Conservation (phyloP, 2,113 vertebrate species). For the Macroglossus sobrinus region DNA sequence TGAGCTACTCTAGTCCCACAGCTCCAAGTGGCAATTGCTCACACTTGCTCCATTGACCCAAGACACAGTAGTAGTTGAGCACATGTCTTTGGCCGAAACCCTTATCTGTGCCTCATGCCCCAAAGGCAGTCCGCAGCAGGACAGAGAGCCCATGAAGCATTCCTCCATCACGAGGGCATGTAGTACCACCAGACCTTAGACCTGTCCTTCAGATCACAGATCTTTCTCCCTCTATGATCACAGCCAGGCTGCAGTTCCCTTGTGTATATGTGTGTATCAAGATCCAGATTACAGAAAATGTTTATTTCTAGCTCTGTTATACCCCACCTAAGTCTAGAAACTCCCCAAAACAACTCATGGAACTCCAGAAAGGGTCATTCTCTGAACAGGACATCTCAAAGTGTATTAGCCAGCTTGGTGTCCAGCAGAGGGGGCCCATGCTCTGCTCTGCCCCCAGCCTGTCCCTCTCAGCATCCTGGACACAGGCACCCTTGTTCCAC, state of each 20-base stretch:
- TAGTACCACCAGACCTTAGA: neutral
- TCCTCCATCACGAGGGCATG: neutral
- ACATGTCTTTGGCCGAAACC: neutral
- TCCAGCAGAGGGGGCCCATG: constrained; percentile 60
- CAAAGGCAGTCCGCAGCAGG: neutral
- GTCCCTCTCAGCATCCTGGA: neutral
- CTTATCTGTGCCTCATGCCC: neutral
- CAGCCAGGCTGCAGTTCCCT: neutral
- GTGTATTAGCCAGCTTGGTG: neutral
- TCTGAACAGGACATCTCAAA: neutral
- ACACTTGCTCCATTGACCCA: neutral
- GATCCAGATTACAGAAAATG: neutral
- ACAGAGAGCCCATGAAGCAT: neutral
- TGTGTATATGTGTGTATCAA: neutral
- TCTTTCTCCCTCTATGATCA: neutral
- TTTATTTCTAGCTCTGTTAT: neutral
- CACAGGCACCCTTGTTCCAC: neutral
- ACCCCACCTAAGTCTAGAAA: neutral
- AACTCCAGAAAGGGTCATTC: neutral
- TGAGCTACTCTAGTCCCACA: neutral
- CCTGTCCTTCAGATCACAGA: neutral
- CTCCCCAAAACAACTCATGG: neutral
- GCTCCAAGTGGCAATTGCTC: neutral
- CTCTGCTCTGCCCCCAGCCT: neutral
- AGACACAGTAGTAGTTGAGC: neutral